Conservation (phyloP, 2,113 vertebrate genomes). For the Cromileptes altivelis region DNA sequence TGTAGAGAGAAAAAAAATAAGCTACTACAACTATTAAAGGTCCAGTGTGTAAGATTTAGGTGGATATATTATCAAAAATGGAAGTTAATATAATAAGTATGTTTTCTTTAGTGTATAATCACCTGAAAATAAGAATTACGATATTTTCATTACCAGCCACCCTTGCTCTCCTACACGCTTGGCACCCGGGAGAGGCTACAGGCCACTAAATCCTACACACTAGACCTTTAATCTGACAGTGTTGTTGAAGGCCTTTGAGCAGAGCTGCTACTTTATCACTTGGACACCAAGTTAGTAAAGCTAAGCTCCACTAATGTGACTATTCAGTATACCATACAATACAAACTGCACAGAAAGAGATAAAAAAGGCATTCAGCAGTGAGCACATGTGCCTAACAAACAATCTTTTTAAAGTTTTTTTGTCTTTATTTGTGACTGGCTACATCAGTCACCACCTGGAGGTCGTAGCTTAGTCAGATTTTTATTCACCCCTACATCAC, state of each 20-base stretch:
- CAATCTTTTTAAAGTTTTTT: background rate
- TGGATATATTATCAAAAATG: no score
- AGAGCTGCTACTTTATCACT: background rate
- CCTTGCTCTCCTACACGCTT: no score
- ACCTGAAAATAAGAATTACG: no score
- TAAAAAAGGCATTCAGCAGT: background rate
- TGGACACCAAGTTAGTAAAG: background rate
- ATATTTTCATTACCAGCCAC: no score
- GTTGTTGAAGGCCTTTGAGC: background rate
- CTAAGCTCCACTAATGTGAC: background rate
- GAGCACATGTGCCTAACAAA: background rate
- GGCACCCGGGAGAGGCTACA: no score
- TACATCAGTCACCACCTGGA: background rate
- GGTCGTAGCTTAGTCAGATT: constrained; percentile 1
- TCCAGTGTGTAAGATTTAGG: no score
- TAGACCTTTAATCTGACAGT: background rate
- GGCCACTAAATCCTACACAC: no score
- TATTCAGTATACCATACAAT: background rate
- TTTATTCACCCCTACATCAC: background rate
- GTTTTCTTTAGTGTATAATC: no score
- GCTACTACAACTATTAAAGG: no score
- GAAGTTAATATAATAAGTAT: no score
- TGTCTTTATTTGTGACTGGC: background rate
- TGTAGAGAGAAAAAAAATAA: no score
- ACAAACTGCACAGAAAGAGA: background rate